Conservation (phyloP, 2,797 vertebrate species). For the Scolopax bukidnonensis region DNA sequence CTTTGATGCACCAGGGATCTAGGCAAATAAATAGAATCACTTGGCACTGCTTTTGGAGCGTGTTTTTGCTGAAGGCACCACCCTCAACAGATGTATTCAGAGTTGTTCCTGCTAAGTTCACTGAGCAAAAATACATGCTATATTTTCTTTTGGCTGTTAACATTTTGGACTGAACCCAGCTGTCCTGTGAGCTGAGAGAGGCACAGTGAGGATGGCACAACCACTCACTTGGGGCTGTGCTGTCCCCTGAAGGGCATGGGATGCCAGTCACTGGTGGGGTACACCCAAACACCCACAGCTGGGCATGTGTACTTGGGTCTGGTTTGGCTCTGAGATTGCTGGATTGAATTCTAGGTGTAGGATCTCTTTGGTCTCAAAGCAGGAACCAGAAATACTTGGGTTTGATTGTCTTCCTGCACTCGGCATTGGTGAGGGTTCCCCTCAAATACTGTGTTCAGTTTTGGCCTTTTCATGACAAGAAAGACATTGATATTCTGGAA, state of each 20-base stretch:
- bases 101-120: neutral
- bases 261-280: neutral
- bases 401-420: neutral
- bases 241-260: no score
- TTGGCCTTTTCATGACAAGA: neutral
- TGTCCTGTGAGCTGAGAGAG: neutral
- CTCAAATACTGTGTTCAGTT: neutral
- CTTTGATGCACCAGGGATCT: neutral
- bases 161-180: neutral
- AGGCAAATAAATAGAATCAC: neutral
- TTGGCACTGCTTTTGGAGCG: neutral
- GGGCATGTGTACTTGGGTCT: neutral
- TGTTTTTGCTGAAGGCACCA: neutral
- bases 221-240: fast-evolving
- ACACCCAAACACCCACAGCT: neutral
- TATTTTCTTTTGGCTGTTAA: neutral
- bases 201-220: fast-evolving
- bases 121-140: neutral
- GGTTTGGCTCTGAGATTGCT: neutral
- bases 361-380: neutral
- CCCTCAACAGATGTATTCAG: neutral
- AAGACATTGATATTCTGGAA: neutral
- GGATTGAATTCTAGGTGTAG: neutral
- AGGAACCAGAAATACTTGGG: neutral
- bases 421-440: neutral